These are phyloP conservation scores for Galemys pyrenaicus DNA, from an alignment of 2,113 vertebrate species.

Conservation along the genomic window DNA sequence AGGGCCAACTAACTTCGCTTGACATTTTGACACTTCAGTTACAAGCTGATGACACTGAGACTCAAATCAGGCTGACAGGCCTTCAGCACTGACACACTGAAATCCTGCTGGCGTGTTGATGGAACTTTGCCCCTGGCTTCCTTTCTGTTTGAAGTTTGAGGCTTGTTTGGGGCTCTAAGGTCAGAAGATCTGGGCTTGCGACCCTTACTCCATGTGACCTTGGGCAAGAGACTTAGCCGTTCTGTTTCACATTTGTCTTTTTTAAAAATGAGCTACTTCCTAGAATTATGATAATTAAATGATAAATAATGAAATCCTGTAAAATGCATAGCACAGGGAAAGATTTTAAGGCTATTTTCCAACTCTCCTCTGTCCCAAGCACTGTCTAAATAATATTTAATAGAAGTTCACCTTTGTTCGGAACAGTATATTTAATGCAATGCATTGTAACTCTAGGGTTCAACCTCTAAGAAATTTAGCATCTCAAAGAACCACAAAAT, in stretches of 20 bases:
- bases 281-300: neutral
- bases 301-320: neutral
- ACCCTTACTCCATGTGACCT: neutral
- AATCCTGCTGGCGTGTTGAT: too few species aligned
- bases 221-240: neutral
- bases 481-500: neutral
- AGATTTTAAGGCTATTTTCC: neutral
- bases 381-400: neutral
- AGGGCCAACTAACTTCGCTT: neutral
- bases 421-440: neutral
- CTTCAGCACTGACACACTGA: neutral
- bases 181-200: neutral
- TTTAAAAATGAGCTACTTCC: neutral
- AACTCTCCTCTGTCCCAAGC: neutral
- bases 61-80: neutral
- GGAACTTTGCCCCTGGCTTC: neutral
- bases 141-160: neutral
- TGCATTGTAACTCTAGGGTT: neutral
- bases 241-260: neutral
- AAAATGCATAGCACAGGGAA: neutral
- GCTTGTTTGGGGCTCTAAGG: neutral
- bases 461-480: neutral
- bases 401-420: neutral
- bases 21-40: neutral
- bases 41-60: neutral